phyloP scores from a whole-genome alignment of 2,888 invertebrate species.

The Parnassius orleans region DNA sequence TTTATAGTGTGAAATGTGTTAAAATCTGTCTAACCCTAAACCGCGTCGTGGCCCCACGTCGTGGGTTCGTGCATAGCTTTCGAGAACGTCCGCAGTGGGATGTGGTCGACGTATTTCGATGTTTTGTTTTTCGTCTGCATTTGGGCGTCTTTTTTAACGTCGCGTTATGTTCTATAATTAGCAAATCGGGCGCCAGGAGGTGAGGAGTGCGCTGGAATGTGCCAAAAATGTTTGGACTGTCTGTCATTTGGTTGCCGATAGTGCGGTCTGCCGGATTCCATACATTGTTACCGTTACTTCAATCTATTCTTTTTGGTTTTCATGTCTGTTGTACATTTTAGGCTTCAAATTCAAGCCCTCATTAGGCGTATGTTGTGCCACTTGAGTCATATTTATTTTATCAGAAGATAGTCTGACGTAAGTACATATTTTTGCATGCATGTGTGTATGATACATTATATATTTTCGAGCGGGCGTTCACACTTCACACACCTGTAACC shows the following conservation, averaged over 20 bases:
- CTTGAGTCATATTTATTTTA: constrained; percentile 45
- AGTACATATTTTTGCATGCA: constrained; percentile 37
- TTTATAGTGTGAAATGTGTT: constrained; percentile 74
- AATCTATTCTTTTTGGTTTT: constrained; percentile 28
- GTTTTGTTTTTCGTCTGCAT: constrained; percentile 76
- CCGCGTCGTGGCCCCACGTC: constrained; percentile 80
- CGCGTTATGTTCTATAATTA: constrained; percentile 78
- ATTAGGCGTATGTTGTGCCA: constrained; percentile 36
- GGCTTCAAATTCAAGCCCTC: constrained; percentile 29
- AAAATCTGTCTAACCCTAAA: constrained; percentile 76
- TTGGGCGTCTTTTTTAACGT: constrained; percentile 72
- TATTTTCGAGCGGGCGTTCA: constrained; percentile 30
- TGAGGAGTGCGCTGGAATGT: constrained; percentile 58
- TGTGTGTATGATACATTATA: constrained; percentile 34
- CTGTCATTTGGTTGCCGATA: constrained; percentile 36
- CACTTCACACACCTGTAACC: constrained; percentile 33
- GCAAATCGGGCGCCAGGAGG: constrained; percentile 67
- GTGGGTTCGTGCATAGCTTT: constrained; percentile 69
- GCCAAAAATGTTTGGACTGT: constrained; percentile 47
- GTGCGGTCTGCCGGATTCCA: constrained; percentile 35
- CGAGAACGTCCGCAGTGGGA: constrained; percentile 72
- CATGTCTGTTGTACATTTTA: constrained; percentile 28
- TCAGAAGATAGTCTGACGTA: constrained; percentile 43
- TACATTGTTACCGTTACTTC: constrained; percentile 38
- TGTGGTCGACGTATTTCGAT: constrained; percentile 61